Conservation (phyloP, 2,113 vertebrate species). For the Glareola pratincola region DNA sequence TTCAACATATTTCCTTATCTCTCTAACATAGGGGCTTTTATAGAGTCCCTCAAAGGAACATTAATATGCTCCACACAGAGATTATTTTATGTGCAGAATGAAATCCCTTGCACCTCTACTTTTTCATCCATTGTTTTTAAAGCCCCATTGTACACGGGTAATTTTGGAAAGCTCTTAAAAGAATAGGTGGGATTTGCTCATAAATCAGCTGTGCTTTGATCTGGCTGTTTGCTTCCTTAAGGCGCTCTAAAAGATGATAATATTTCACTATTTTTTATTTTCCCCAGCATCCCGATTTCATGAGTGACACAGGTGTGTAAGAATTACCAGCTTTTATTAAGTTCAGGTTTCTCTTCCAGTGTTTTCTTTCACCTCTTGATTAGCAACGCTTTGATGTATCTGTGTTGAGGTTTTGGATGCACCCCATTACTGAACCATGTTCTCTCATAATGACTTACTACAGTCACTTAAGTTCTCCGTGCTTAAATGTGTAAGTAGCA, state of each 20-base stretch:
- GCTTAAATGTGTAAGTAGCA: neutral
- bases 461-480: neutral
- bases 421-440: neutral
- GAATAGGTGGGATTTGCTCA: conserved; percentile 21
- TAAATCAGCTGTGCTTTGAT: conserved; percentile 13
- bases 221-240: neutral
- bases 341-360: neutral
- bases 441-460: neutral
- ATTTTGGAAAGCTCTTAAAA: conserved; percentile 21
- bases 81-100: conserved; percentile 17
- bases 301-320: neutral
- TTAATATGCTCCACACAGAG: neutral
- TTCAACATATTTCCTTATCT: conserved; percentile 20
- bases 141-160: neutral
- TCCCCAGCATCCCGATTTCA: neutral
- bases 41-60: conserved; percentile 35
- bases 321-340: neutral
- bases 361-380: neutral
- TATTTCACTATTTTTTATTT: neutral
- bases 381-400: neutral
- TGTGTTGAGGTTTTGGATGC: neutral
- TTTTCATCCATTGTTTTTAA: conserved; percentile 29
- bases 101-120: conserved; percentile 19
- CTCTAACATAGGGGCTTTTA: neutral
- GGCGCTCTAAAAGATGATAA: neutral